phyloP scores from a whole-genome alignment of 92 coral and sea anemone species.

The Plumapathes pennacea region DNA sequence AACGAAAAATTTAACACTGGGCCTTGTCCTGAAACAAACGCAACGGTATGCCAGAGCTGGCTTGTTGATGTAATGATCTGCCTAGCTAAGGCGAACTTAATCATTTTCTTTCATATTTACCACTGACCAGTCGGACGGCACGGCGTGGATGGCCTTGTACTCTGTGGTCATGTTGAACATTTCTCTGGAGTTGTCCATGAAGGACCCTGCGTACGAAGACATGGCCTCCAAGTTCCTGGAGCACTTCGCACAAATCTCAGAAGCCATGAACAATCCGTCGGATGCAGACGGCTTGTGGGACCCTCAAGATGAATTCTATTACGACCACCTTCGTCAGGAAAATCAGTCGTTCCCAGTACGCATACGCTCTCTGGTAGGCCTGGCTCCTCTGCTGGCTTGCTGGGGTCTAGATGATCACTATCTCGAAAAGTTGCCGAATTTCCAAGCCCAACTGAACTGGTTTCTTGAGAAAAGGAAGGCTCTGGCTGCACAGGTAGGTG shows the following conservation, averaged over 20 bases:
- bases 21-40: too few relatives aligned
- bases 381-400: conserved; percentile 77
- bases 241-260: conserved; percentile 85
- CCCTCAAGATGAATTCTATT: conserved; percentile 78
- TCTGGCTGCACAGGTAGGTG: conserved; percentile 68
- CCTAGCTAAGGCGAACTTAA: too few relatives aligned
- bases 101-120: neutral
- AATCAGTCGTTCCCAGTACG: conserved; percentile 54
- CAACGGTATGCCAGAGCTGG: too few relatives aligned
- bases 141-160: conserved; percentile 96
- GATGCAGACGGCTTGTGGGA: conserved; percentile 90
- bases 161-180: conserved; percentile 82
- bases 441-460: conserved; percentile 80
- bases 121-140: conserved; percentile 80
- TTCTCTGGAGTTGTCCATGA: conserved; percentile 77
- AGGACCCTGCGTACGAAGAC: conserved; percentile 79
- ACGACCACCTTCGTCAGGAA: conserved; percentile 60
- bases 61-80: too few relatives aligned
- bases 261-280: conserved; percentile 86
- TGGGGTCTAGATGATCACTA: conserved; percentile 69
- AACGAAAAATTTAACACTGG: too few relatives aligned
- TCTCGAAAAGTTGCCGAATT: conserved; percentile 71
- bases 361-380: conserved; percentile 86
- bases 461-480: conserved; percentile 80
- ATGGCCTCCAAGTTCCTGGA: conserved; percentile 89